These are phyloP conservation scores for Phataginus tricuspis DNA, from an alignment of 2,797 vertebrate genomes.

Conservation along the genomic window DNA sequence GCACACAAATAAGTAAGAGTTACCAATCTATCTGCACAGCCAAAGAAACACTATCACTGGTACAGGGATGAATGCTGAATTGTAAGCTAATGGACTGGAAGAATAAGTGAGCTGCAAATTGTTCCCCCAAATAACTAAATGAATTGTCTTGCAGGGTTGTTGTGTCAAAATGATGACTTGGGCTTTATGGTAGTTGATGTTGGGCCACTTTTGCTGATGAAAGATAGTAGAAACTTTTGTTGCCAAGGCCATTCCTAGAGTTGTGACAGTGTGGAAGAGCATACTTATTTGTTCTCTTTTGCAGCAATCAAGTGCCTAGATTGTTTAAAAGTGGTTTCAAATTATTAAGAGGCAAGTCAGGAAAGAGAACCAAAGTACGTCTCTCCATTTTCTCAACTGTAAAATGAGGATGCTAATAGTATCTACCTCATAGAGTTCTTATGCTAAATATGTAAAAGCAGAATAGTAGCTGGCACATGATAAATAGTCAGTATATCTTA, in stretches of 20 bases:
- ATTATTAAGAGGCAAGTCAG: conserved; percentile 1
- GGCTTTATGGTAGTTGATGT: neutral
- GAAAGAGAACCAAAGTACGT: neutral
- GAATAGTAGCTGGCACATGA: neutral
- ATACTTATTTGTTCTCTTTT: neutral
- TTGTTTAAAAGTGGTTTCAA: neutral
- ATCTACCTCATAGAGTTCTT: neutral
- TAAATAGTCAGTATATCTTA: neutral
- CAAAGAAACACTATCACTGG: neutral
- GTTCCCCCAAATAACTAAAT: neutral
- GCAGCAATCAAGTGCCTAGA: neutral
- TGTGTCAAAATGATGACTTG: neutral
- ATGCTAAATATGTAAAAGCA: neutral
- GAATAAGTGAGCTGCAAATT: conserved; percentile 35
- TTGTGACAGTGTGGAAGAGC: neutral
- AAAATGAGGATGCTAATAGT: neutral
- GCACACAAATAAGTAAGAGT: neutral
- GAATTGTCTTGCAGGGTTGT: neutral
- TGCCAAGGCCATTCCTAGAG: neutral
- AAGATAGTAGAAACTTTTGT: neutral
- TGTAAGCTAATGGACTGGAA: neutral
- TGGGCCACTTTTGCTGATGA: conserved; percentile 16
- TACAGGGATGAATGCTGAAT: neutral
- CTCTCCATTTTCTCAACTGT: neutral
- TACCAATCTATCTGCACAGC: neutral